A percentile compares a stretch with the other conserved stretches of the same genome.
These are phyloP conservation scores for Drosophila busckii DNA, from an alignment of 1,140 invertebrate species.

Conservation along the genomic window DNA sequence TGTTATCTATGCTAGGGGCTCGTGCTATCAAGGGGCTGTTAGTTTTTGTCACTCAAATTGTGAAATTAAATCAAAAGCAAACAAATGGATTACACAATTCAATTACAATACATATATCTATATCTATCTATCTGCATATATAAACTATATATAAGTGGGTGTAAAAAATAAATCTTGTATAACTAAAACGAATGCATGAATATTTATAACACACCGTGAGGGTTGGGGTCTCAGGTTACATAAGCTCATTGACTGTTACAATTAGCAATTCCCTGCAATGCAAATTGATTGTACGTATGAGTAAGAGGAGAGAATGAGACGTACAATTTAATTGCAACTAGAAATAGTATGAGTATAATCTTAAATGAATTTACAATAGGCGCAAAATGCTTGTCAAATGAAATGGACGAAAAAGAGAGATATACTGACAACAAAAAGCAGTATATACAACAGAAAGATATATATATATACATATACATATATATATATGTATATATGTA, in stretches of 20 bases:
- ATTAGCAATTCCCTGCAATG: slow-evolving; percentile 35
- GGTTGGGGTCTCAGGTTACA: too few relatives aligned
- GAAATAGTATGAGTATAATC: too few relatives aligned
- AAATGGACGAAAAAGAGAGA: slow-evolving; percentile 9
- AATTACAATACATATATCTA: slow-evolving; percentile 9
- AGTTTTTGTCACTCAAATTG: slow-evolving; percentile 18
- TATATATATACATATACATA: too few relatives aligned
- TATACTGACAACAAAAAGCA: slow-evolving; percentile 1
- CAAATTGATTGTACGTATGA: slow-evolving; percentile 37
- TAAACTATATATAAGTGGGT: background rate
- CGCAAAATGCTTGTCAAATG: slow-evolving; percentile 28
- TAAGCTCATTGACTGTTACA: slow-evolving; percentile 45
- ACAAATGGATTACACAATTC: too few relatives aligned
- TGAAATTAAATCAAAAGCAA: slow-evolving; percentile 45
- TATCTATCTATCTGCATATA: background rate
- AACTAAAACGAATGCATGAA: slow-evolving; percentile 13
- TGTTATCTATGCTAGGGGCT: slow-evolving; percentile 26
- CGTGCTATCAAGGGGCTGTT: slow-evolving; percentile 7
- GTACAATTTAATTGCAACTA: too few relatives aligned
- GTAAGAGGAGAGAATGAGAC: slow-evolving; percentile 28
- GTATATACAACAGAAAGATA: too few relatives aligned
- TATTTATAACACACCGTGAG: slow-evolving; percentile 7
- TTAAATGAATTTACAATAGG: slow-evolving; percentile 54
- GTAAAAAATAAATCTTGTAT: too few relatives aligned
- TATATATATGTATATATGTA: too few relatives aligned